Base-by-base conservation (phyloP, 2,797 vertebrate genomes). In the Paguma larvata region DNA sequence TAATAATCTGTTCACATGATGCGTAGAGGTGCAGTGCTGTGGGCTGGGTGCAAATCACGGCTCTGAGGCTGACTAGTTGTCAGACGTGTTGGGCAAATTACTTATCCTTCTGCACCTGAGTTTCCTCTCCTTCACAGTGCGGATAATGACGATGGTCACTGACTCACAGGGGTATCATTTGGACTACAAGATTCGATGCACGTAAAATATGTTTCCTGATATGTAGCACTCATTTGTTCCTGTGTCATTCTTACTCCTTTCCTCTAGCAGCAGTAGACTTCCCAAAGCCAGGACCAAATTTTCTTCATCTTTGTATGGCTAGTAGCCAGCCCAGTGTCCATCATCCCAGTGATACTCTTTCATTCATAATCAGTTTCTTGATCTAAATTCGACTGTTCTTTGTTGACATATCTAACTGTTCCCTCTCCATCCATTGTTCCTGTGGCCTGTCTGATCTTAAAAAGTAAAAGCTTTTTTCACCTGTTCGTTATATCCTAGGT, bases 1-100 rank as follows among this genome's bases (percentile, higher is more conserved):
- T 4, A 25, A 19, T 23, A 0, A 19, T 38, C 12, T 19, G 5
- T n/a, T 38, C 13, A 9, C 15, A 2, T 2, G 23, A 23, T 0
- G 4, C 34, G 25, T 14, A 11, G 53, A 7, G 23, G 13, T 32
- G 21, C 59, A 78, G 32, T 75, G 25, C 19, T 38, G 25, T 0
- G 12, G 46, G 44, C 41, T n/a, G 18, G 10, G 14, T 12, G 32
- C 44, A n/a, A n/a, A n/a, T n/a, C n/a, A 78, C 1, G 34, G 30
- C 34, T 38, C 51, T 62, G 18, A 0, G 12, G 77, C 10, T 38
- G 18, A 65, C 46, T 1, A 30, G 34, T 4, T 51, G 4, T 16
- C 27, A 48, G 80, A 93, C 41, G 14, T 25, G 4, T 5, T 46
- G 27, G 30, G 56, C 44, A 82, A 82, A 34, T 44, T 5, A 30